Evolutionary conservation across 2,797 vertebrate genomes (phyloP).

Genomic region (Lepidocolaptes lacrymiger): DNA sequence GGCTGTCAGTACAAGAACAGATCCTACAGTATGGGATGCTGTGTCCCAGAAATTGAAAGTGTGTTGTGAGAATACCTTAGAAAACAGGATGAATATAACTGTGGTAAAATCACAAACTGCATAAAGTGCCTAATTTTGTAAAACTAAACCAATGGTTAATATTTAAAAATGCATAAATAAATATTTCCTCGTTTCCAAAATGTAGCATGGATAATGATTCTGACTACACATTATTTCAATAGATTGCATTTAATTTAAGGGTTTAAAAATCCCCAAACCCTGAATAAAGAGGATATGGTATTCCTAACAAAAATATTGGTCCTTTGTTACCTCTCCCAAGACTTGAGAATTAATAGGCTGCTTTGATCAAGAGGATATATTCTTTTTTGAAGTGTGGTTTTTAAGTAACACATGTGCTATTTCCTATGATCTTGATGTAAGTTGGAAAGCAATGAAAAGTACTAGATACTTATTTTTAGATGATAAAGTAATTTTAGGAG

Average conservation of each 20-base stretch:
- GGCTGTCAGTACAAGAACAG: background rate
- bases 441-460: background rate
- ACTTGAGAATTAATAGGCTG: background rate
- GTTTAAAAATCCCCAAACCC: background rate
- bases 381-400: background rate
- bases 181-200: background rate
- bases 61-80: background rate
- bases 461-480: background rate
- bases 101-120: background rate
- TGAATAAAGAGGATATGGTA: background rate
- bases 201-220: background rate
- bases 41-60: background rate
- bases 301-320: background rate
- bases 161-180: background rate
- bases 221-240: background rate
- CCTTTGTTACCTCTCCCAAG: background rate
- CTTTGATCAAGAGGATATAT: background rate
- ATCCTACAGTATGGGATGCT: background rate
- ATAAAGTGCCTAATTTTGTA: background rate
- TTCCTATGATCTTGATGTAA: background rate
- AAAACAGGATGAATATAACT: background rate
- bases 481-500: background rate
- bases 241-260: background rate
- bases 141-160: background rate
- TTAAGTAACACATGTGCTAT: background rate